Evolutionary conservation across 2,888 invertebrate genomes (phyloP), one percentile per base, ranked within the genome.

Genomic region (Amorpha juglandis): DNA sequence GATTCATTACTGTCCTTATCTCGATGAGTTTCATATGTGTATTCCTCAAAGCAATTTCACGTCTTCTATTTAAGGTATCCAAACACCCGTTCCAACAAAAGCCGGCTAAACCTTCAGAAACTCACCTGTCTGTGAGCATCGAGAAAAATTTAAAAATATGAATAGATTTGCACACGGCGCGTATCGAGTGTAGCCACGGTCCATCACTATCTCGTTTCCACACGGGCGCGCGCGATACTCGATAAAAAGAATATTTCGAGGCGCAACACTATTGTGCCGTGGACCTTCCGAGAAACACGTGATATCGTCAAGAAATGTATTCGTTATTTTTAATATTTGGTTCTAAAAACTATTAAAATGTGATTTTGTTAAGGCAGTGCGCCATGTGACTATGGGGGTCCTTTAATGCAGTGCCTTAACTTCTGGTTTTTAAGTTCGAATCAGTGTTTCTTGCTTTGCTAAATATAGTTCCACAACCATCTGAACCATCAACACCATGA

Each of bases 201-300:
- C 90, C 90, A 87, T 88, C 91, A 86, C 87, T 91, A 92, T 92
- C 93, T 83, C 76, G 78, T 80, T 93, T 92, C 92, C 91, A 87
- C 92, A 92, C 92, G 92, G 85, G 78, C 82, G 90, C 79, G 73
- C 78, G 71, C 84, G 87, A 86, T 85, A 81, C 82, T 83, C 82
- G 82, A 90, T 89, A 89, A 89, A 91, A 91, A 90, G 90, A 92
- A 91, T 88, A 87, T 83, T 84, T 79, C 74, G 79, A 85, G 78
- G 82, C 83, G 77, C 86, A 85, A 82, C 88, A 88, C 88, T 89
- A 87, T 86, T 89, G 85, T 87, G 78, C 72, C 69, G 69, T 67
- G 76, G 76, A 78, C 81, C 80, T 86, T 84, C 82, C 75, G 71
- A 80, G 83, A 83, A 86, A 82, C 71, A 75, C 72, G 71, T 68